Percentiles rank a stretch among this genome's conserved stretches.
phyloP scores from a whole-genome alignment of 2,888 invertebrate genomes.

The Rhaphigaster nebulosa region DNA sequence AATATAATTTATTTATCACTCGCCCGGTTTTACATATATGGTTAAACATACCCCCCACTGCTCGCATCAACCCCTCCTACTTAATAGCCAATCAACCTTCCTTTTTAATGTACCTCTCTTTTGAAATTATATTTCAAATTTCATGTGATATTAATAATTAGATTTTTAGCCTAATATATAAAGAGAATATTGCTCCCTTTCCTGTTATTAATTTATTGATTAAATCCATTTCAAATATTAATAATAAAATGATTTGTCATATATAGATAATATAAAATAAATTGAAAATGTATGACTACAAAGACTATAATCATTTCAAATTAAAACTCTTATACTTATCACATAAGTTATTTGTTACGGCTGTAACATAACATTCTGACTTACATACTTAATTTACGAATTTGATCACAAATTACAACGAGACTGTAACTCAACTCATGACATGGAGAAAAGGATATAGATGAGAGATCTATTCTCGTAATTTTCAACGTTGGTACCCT shows the following conservation, averaged over 20 bases:
- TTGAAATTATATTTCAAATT: conserved; percentile 1
- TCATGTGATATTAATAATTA: neutral
- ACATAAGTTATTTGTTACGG: no score
- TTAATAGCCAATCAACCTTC: conserved; percentile 34
- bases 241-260: neutral
- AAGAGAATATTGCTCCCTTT: neutral
- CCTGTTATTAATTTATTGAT: neutral
- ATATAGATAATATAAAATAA: no score
- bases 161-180: neutral
- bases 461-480: no score
- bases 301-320: no score
- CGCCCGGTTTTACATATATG: neutral
- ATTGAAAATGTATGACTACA: no score
- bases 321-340: no score
- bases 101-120: neutral
- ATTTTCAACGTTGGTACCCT: no score
- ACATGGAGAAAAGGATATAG: no score
- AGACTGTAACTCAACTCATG: no score
- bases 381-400: no score
- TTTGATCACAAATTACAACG: no score
- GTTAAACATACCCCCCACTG: neutral
- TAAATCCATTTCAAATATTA: neutral
- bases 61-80: neutral
- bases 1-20: conserved; percentile 41
- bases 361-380: no score